Base-by-base conservation (phyloP, 2,113 vertebrate genomes). In the Geothlypis trichas region DNA sequence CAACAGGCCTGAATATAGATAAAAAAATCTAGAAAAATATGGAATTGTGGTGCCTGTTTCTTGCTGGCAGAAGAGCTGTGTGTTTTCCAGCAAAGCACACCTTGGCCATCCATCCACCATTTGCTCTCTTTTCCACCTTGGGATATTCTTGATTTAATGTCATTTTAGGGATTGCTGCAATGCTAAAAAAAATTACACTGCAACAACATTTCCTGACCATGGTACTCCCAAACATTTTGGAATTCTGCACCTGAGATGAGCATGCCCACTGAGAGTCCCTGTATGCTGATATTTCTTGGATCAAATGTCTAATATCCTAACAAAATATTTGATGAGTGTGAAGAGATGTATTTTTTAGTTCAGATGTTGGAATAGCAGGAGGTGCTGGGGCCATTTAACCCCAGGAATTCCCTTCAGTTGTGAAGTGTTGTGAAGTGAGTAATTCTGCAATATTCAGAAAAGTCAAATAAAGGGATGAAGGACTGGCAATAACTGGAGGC, bases 391-490 rank as follows among this genome's bases (percentile, higher is more conserved):
- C 55, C 44, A 27, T 77, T 95, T 77, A 80, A 71, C 52, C 82
- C 54, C 83, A 72, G 88, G 72, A 95, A 81, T 72, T 93, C 88
- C 61, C 80, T 73, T 90, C 76, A 51, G 68, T 27, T 72, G 61
- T 17, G 52, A 67, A 80, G 66, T 1, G 68, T 27, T 72, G 61
- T 17, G 52, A 67, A 80, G 69, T 1, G 15, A 79, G 65, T 81
- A 74, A 92, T 92, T 86, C 54, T 82, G 42, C 42, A 81, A 66
- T 72, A 92, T 93, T 93, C 80, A 81, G 72, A 72, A 57, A 81
- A 96, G 88, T 75, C 88, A 90, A 83, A 88, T 86, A 59, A 81
- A 92, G 15, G 49, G 76, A 33, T 88, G 90, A 80, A 67, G 92
- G 92, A 22, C 80, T 88, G 84, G 73, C 41, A 89, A 37, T 75